Evolutionary conservation across 2,888 invertebrate genomes (phyloP).

Genomic region (Drosophila tripunctata): DNA sequence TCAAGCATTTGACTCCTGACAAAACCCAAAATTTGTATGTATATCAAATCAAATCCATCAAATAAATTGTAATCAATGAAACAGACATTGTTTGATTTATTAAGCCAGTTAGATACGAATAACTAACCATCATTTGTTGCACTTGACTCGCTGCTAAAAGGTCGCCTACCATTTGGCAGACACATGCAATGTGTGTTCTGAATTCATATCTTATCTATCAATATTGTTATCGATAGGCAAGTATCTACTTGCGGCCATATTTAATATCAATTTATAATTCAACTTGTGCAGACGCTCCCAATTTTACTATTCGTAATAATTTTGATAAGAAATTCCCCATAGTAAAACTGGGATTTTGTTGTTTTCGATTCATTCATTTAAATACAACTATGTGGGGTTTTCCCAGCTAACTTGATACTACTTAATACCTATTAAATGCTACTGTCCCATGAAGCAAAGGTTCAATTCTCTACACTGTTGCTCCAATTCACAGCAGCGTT

Average conservation of each 20-base stretch:
- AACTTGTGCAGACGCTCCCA: background rate
- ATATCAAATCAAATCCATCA: background rate
- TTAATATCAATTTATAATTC: background rate
- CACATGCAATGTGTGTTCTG: background rate
- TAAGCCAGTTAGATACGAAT: slow-evolving; percentile 38
- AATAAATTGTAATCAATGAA: background rate
- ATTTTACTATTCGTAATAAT: background rate
- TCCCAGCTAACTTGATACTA: background rate
- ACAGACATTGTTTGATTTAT: slow-evolving; percentile 16
- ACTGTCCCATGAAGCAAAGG: too few species aligned
- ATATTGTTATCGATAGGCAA: slow-evolving; percentile 22
- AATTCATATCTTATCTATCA: slow-evolving; percentile 18
- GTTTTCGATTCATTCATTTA: too few species aligned
- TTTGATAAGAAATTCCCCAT: background rate
- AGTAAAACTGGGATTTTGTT: too few species aligned
- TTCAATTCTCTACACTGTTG: slow-evolving; percentile 4
- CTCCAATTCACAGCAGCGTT: slow-evolving; percentile 5
- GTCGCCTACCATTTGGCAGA: background rate
- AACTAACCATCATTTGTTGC: background rate
- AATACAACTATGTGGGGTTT: background rate
- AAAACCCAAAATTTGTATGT: background rate
- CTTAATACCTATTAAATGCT: background rate
- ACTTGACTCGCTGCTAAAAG: slow-evolving; percentile 13
- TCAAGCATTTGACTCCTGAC: background rate
- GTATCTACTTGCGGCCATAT: slow-evolving; percentile 20